phyloP scores from a whole-genome alignment of 2,113 vertebrate species.

The Alaudala cheleensis region DNA sequence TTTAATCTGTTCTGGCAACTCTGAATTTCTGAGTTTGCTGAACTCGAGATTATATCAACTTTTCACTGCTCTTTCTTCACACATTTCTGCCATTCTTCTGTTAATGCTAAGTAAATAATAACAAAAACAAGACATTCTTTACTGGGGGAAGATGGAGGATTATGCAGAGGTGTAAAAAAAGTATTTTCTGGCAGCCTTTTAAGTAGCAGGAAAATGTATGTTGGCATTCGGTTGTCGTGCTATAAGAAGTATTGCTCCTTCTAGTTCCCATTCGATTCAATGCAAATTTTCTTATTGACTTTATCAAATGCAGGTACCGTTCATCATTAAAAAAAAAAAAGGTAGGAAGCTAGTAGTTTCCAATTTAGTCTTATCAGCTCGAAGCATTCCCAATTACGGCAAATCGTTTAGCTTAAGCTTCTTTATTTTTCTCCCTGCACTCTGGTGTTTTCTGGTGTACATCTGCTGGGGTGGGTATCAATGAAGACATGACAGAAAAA shows the following conservation, averaged over 20 bases:
- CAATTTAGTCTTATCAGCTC: conserved; percentile 41
- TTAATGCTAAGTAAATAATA: conserved; percentile 4
- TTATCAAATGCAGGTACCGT: background rate
- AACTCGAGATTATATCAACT: conserved; percentile 14
- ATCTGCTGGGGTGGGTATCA: background rate
- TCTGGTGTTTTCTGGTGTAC: background rate
- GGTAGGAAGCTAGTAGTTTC: background rate
- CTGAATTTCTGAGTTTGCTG: conserved; percentile 1
- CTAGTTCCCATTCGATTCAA: background rate
- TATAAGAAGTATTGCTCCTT: background rate
- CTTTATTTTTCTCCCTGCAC: background rate
- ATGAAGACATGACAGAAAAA: conserved; percentile 41
- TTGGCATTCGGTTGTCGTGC: background rate
- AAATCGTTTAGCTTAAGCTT: conserved; percentile 16
- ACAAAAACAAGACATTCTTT: background rate
- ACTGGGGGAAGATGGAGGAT: background rate
- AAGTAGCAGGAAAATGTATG: background rate
- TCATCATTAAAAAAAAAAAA: background rate
- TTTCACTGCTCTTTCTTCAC: background rate
- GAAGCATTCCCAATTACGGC: conserved; percentile 34
- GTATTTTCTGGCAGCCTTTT: background rate
- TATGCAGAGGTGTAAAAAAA: background rate
- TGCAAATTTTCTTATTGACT: conserved; percentile 2
- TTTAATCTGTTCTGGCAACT: background rate
- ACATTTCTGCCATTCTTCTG: background rate